Evolutionary conservation across 2,797 vertebrate species (phyloP).

Genomic region (Chelon labrosus): DNA sequence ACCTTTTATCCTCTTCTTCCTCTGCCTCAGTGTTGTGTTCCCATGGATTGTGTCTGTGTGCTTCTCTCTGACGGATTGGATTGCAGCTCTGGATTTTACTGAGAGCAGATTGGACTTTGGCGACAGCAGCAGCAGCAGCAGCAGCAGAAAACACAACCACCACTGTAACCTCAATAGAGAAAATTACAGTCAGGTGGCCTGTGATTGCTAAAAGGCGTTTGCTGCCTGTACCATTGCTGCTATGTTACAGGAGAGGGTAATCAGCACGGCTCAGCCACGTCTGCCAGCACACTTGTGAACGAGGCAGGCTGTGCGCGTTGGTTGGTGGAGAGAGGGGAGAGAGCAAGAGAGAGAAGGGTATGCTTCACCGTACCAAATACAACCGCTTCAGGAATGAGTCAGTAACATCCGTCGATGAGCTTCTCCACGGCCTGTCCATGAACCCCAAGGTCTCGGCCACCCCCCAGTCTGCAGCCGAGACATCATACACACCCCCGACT

Average conservation of each 20-base stretch:
- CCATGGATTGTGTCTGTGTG: slow-evolving; percentile 81
- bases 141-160: slow-evolving; percentile 65
- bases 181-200: slow-evolving; percentile 77
- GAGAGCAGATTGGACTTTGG: slow-evolving; percentile 73
- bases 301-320: slow-evolving; percentile 83
- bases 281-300: slow-evolving; percentile 91
- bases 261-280: slow-evolving; percentile 88
- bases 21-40: slow-evolving; percentile 71
- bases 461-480: slow-evolving; percentile 87
- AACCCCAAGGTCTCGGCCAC: slow-evolving; percentile 94
- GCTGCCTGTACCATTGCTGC: slow-evolving; percentile 78
- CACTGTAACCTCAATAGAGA: slow-evolving; percentile 75
- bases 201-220: slow-evolving; percentile 84
- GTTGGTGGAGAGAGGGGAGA: slow-evolving; percentile 76
- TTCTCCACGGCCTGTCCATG: slow-evolving; percentile 97
- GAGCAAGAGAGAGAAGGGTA: slow-evolving; percentile 93
- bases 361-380: slow-evolving; percentile 99
- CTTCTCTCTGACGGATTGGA: slow-evolving; percentile 75
- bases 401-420: slow-evolving; percentile 98
- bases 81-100: slow-evolving; percentile 79
- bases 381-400: slow-evolving; percentile 99
- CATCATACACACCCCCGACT: slow-evolving; percentile 88
- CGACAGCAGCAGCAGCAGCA: slow-evolving; percentile 58
- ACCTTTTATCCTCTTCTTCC: slow-evolving; percentile 62
- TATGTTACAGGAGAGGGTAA: slow-evolving; percentile 92